Conservation (phyloP, 2,797 vertebrate genomes). For the Craterocephalus amniculus region DNA sequence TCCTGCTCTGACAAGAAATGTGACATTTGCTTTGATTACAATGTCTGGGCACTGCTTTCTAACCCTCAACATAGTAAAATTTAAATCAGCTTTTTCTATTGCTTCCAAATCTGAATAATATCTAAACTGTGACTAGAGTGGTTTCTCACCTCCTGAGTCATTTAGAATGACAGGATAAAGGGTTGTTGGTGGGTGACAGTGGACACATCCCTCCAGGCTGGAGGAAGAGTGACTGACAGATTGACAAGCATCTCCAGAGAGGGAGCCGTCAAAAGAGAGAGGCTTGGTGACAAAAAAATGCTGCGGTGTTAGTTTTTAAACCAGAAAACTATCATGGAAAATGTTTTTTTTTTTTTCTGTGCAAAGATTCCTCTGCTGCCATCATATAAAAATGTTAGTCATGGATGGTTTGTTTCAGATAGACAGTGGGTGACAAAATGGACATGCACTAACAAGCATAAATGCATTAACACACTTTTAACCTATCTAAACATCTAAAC, state of each 20-base stretch:
- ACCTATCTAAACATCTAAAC: conserved; percentile 8
- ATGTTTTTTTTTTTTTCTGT: conserved; percentile 1
- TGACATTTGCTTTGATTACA: no score
- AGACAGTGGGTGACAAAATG: conserved; percentile 7
- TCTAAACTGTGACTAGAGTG: not conserved
- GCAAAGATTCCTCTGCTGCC: conserved; percentile 10
- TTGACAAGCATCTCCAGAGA: conserved; percentile 22
- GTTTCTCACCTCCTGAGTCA: conserved; percentile 20
- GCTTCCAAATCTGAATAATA: not conserved
- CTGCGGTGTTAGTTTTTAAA: no score
- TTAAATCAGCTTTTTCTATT: not conserved
- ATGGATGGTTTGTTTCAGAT: not conserved
- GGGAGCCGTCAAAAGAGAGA: conserved; percentile 6
- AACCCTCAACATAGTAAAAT: conserved; percentile 2
- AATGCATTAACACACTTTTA: not conserved
- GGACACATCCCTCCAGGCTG: conserved; percentile 22
- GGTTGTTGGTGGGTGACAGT: conserved; percentile 7
- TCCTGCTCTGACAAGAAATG: no score
- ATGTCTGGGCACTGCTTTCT: not conserved
- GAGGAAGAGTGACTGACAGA: conserved; percentile 19
- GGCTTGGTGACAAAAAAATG: no score
- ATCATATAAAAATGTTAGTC: conserved; percentile 29
- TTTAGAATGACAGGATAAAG: conserved; percentile 43
- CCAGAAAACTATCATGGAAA: not conserved
- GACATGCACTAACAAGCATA: conserved; percentile 4